A percentile compares a stretch with the other conserved stretches of the same genome.
phyloP scores from a whole-genome alignment of 35 echinoderm and acorn worm species.

The Anneissia japonica region DNA sequence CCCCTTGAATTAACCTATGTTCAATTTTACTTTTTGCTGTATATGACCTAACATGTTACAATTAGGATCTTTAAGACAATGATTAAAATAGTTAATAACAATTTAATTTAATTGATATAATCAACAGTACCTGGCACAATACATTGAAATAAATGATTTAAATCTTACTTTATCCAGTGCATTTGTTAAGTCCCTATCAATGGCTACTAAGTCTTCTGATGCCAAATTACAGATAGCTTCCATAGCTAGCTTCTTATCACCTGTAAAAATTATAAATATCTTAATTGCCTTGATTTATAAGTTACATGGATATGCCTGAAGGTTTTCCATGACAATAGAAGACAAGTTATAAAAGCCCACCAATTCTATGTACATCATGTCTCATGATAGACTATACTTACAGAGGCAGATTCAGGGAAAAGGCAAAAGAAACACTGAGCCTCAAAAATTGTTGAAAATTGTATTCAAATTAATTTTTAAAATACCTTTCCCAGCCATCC shows the following conservation, averaged over 20 bases:
- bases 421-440: neutral
- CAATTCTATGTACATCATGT: too few relatives aligned
- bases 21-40: too few relatives aligned
- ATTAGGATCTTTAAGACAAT: too few relatives aligned
- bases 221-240: conserved; percentile 60
- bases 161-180: conserved; percentile 35
- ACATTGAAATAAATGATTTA: too few relatives aligned
- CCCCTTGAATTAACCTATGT: too few relatives aligned
- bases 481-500: neutral
- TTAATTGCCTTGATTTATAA: too few relatives aligned
- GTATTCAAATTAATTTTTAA: neutral
- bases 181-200: conserved; percentile 34
- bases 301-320: neutral
- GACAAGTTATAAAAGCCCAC: too few relatives aligned
- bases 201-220: conserved; percentile 66
- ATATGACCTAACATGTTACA: too few relatives aligned
- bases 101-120: too few relatives aligned
- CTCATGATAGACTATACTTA: too few relatives aligned
- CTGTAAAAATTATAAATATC: conserved; percentile 9
- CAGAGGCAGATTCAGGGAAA: neutral
- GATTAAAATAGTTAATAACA: too few relatives aligned
- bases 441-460: neutral
- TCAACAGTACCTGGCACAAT: too few relatives aligned
- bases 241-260: conserved; percentile 57
- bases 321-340: neutral